phyloP scores from a whole-genome alignment of 2,113 vertebrate species.

The Spermophilus dauricus region DNA sequence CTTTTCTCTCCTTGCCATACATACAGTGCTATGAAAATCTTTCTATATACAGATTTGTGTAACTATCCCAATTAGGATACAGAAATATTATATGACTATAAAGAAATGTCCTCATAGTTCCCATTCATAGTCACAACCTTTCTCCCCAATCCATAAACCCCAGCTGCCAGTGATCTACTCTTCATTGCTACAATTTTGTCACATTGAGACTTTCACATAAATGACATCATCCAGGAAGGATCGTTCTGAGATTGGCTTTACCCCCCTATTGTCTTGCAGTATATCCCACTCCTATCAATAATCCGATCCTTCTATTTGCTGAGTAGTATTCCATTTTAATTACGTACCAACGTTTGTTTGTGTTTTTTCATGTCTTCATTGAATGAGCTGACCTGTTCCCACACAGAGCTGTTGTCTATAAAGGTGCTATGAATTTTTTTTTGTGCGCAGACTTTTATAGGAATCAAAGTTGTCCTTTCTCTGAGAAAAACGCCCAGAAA shows the following conservation, averaged over 20 bases:
- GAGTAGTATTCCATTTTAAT: not conserved
- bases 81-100: not conserved
- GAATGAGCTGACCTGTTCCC: not conserved
- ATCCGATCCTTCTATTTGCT: not conserved
- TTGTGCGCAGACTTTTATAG: not conserved
- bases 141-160: not conserved
- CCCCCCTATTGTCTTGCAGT: not conserved
- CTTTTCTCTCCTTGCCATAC: not conserved
- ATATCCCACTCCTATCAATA: too few species aligned
- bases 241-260: not conserved
- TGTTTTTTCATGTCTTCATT: not conserved
- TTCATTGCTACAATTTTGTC: not conserved
- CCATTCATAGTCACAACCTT: not conserved
- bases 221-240: not conserved
- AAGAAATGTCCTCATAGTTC: not conserved
- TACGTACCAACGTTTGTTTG: not conserved
- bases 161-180: rapidly evolving
- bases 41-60: rapidly evolving
- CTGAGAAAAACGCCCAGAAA: not conserved
- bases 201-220: not conserved
- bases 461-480: not conserved
- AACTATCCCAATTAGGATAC: too few species aligned
- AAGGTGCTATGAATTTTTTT: not conserved
- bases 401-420: not conserved
- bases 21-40: not conserved